Conservation (phyloP, 2,797 vertebrate genomes). For the Squalus acanthias region DNA sequence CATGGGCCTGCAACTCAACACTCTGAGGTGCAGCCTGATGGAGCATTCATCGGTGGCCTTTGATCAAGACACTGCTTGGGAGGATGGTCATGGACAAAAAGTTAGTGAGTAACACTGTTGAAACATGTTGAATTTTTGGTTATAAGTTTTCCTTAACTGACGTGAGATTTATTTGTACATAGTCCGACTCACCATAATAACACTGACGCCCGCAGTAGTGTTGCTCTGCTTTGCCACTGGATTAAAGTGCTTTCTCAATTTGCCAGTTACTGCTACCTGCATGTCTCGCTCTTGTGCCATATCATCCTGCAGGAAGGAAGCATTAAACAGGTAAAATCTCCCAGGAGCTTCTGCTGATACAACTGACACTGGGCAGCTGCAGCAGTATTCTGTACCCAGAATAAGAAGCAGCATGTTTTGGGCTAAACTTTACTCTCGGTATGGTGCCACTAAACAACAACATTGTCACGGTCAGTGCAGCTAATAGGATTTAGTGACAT, state of each 20-base stretch:
- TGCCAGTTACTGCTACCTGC: slow-evolving; percentile 90
- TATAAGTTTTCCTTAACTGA: background rate
- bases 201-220: slow-evolving; percentile 80
- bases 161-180: background rate
- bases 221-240: slow-evolving; percentile 74
- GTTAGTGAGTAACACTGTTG: background rate
- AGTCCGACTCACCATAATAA: slow-evolving; percentile 80
- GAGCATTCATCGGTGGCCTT: background rate
- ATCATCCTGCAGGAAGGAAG: slow-evolving; percentile 66
- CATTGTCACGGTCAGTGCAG: background rate
- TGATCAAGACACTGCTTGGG: background rate
- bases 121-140: background rate
- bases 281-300: slow-evolving; percentile 80
- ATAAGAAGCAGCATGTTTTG: background rate
- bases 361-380: background rate
- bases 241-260: slow-evolving; percentile 94
- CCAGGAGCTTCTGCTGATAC: background rate
- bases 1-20: background rate
- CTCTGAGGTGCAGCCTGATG: background rate
- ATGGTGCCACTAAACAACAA: background rate
- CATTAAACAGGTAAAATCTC: slow-evolving; percentile 2
- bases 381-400: background rate
- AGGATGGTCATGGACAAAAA: background rate
- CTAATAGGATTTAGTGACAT: background rate
- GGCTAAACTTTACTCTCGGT: background rate